Percentiles rank a stretch among this genome's conserved stretches.
Conservation (phyloP, 2,113 vertebrate species). For the Potamarius usumacintae region DNA sequence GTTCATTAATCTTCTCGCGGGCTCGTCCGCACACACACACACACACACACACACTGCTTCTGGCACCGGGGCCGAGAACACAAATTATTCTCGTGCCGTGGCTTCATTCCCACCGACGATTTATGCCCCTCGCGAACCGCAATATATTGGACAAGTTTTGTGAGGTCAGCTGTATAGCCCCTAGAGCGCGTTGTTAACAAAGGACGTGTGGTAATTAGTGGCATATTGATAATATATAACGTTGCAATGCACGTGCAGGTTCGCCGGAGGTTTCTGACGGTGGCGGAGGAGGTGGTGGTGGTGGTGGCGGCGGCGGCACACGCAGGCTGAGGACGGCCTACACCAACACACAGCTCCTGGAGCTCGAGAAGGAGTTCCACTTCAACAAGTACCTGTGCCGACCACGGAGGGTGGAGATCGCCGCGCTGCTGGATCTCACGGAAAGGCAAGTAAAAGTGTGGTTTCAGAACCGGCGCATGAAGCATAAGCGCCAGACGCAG, state of each 20-base stretch:
- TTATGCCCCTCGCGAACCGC: slow-evolving; percentile 57
- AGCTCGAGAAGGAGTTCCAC: slow-evolving; percentile 98
- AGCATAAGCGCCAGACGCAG: slow-evolving; percentile 95
- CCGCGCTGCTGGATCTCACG: slow-evolving; percentile 90
- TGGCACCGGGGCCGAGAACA: slow-evolving; percentile 59
- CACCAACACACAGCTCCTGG: slow-evolving; percentile 96
- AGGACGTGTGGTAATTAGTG: slow-evolving; percentile 51
- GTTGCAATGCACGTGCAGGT: slow-evolving; percentile 76
- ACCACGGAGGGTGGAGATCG: slow-evolving; percentile 94
- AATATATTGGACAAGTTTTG: slow-evolving; percentile 57
- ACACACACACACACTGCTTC: slow-evolving; percentile 68
- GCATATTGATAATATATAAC: slow-evolving; percentile 49
- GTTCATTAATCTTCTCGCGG: slow-evolving; percentile 92
- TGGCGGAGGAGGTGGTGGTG: slow-evolving; percentile 62
- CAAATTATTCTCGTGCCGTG: slow-evolving; percentile 70
- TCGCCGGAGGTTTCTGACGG: slow-evolving; percentile 84
- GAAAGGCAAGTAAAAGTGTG: slow-evolving; percentile 99
- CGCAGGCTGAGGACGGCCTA: slow-evolving; percentile 94
- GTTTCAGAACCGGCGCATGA: slow-evolving; percentile 99
- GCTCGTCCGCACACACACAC: slow-evolving; percentile 78
- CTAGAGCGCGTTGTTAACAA: slow-evolving; percentile 36
- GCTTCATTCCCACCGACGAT: slow-evolving; percentile 63
- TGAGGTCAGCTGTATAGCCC: slow-evolving; percentile 43
- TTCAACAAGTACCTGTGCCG: slow-evolving; percentile 99
- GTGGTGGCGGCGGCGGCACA: slow-evolving; percentile 74